Conservation (phyloP, 1,140 invertebrate genomes). For the Drosophila ambigua region DNA sequence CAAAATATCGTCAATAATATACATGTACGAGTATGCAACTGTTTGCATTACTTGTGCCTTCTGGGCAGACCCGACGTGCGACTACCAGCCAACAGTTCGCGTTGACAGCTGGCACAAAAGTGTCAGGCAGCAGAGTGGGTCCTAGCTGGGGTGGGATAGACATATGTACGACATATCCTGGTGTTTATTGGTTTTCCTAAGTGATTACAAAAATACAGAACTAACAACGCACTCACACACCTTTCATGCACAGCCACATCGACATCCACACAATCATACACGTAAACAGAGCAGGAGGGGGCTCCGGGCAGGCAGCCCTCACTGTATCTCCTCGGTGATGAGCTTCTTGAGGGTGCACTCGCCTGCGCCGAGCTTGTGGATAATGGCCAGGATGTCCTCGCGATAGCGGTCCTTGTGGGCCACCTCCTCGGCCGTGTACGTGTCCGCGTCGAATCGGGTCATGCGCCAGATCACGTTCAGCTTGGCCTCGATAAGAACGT, state of each 20-base stretch:
- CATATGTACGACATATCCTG: not conserved
- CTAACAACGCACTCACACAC: constrained; percentile 13
- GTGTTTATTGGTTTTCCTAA: constrained; percentile 57
- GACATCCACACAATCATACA: constrained; percentile 4
- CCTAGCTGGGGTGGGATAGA: too few relatives aligned
- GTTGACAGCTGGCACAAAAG: too few relatives aligned
- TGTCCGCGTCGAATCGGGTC: constrained; percentile 59
- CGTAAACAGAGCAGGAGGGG: not conserved
- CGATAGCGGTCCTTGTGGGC: constrained; percentile 83
- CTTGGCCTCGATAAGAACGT: constrained; percentile 79
- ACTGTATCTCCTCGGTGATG: constrained; percentile 77
- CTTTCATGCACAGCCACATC: not conserved
- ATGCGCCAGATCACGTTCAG: constrained; percentile 82
- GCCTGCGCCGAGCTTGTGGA: constrained; percentile 83
- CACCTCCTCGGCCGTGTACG: constrained; percentile 65
- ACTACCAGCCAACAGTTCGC: too few relatives aligned
- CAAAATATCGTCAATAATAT: too few relatives aligned
- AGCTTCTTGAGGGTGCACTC: constrained; percentile 84
- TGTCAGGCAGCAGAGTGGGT: too few relatives aligned
- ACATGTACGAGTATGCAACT: too few relatives aligned
- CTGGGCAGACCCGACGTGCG: too few relatives aligned
- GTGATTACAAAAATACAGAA: constrained; percentile 42
- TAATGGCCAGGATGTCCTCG: constrained; percentile 80
- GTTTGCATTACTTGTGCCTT: too few relatives aligned
- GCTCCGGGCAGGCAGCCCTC: constrained; percentile 8